phyloP scores from a whole-genome alignment of 2,888 invertebrate genomes.

The Hydraecia micacea region DNA sequence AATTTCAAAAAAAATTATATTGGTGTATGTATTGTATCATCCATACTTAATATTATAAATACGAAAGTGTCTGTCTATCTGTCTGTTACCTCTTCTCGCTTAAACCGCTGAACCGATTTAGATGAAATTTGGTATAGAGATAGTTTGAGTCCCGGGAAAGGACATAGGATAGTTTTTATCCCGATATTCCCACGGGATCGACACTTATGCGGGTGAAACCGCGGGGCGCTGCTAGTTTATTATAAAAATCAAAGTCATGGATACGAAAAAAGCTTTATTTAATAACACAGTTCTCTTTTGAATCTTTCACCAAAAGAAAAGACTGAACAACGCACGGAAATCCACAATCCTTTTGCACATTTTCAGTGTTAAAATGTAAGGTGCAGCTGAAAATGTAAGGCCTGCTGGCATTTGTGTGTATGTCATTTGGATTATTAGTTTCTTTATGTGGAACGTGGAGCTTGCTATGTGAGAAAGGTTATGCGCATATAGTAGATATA shows the following conservation, averaged over 20 bases:
- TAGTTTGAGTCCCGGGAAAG: too few relatives aligned
- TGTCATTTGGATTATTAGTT: conserved; percentile 17
- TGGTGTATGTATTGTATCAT: too few relatives aligned
- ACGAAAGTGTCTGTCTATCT: too few relatives aligned
- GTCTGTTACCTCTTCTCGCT: too few relatives aligned
- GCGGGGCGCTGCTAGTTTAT: too few relatives aligned
- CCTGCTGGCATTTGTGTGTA: conserved; percentile 13
- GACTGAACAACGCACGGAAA: background rate
- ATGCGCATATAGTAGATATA: background rate
- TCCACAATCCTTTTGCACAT: background rate
- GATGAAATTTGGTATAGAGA: too few relatives aligned
- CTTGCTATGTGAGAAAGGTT: background rate
- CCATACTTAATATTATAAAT: too few relatives aligned
- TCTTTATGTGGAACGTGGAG: background rate
- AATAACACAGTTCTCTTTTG: background rate
- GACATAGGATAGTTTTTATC: too few relatives aligned
- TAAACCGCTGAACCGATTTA: too few relatives aligned
- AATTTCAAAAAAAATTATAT: background rate
- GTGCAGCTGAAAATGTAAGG: conserved; percentile 29
- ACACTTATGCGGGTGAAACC: too few relatives aligned
- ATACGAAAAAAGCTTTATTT: background rate
- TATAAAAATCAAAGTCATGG: background rate
- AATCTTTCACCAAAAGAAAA: conserved; percentile 12
- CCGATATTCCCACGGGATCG: too few relatives aligned
- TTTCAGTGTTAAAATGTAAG: background rate